phyloP scores from a whole-genome alignment of 2,888 invertebrate species.

The Plagiodera versicolora region DNA sequence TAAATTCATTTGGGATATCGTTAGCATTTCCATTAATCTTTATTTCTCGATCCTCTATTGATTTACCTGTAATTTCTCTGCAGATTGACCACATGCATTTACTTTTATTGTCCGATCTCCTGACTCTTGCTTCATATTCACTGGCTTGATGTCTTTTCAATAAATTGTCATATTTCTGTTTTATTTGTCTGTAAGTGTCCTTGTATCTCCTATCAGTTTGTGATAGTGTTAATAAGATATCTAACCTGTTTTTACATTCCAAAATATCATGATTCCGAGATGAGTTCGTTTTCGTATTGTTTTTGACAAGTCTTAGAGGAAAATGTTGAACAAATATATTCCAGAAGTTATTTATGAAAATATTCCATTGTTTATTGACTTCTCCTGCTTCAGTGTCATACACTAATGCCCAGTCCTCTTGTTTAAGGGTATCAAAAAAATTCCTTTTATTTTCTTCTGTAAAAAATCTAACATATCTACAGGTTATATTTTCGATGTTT shows the following conservation, averaged over 20 bases:
- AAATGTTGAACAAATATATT: not conserved
- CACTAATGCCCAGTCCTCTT: not conserved
- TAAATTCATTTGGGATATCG: not conserved
- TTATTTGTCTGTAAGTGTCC: not conserved
- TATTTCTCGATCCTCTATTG: too few species aligned
- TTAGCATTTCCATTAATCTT: not conserved
- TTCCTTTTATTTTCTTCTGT: not conserved
- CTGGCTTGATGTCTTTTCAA: not conserved
- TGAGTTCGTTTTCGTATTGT: not conserved
- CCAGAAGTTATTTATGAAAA: not conserved
- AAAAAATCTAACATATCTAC: not conserved
- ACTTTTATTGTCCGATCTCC: not conserved
- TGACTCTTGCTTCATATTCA: not conserved
- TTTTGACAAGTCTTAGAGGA: not conserved
- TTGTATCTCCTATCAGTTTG: too few species aligned
- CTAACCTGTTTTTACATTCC: too few species aligned
- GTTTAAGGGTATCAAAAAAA: not conserved
- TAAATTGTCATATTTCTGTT: not conserved
- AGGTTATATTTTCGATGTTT: not conserved
- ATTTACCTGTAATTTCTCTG: not conserved
- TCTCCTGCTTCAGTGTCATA: not conserved
- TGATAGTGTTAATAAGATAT: not conserved
- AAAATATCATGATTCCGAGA: too few species aligned
- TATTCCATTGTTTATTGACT: not conserved
- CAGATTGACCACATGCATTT: constrained; percentile 2